These are phyloP conservation scores for Brachypterus glaber DNA, from an alignment of 2,888 invertebrate species.

Conservation along the genomic window DNA sequence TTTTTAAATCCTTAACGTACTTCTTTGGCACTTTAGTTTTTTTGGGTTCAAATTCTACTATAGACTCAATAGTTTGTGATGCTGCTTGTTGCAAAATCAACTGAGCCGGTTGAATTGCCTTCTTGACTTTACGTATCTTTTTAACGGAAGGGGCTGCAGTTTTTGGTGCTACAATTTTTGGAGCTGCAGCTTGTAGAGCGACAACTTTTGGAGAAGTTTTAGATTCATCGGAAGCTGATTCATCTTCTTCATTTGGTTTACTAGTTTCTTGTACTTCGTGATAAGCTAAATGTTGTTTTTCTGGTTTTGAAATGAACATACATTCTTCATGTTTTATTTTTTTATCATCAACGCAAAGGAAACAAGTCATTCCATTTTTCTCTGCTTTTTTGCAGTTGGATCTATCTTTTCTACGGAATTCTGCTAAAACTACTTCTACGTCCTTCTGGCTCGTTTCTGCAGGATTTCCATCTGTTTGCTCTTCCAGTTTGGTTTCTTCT, in stretches of 20 bases:
- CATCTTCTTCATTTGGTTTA: constrained; percentile 33
- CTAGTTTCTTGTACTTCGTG: constrained; percentile 56
- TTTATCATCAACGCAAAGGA: constrained; percentile 57
- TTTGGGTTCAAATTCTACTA: constrained; percentile 17
- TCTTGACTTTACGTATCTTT: constrained; percentile 22
- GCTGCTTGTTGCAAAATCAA: constrained; percentile 25
- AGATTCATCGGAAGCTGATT: constrained; percentile 16
- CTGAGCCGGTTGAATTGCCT: constrained; percentile 13
- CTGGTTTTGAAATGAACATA: constrained; percentile 63
- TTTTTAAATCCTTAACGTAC: constrained; percentile 16
- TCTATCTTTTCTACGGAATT: constrained; percentile 62
- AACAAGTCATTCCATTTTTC: constrained; percentile 69
- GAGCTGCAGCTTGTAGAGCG: constrained; percentile 9
- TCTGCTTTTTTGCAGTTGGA: constrained; percentile 61
- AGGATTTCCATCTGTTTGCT: constrained; percentile 22
- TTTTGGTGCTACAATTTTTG: constrained; percentile 13
- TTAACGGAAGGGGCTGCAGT: constrained; percentile 16
- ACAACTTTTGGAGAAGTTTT: constrained; percentile 14
- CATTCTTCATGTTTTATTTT: constrained; percentile 70
- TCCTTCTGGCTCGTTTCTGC: constrained; percentile 46
- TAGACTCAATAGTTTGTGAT: constrained; percentile 25
- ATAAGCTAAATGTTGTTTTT: constrained; percentile 55
- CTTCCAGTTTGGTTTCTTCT: constrained; percentile 35
- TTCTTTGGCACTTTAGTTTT: constrained; percentile 13
- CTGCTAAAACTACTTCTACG: constrained; percentile 61